Evolutionary conservation across 1,140 invertebrate genomes (phyloP).

Genomic region (Andrena cerasifolii): DNA sequence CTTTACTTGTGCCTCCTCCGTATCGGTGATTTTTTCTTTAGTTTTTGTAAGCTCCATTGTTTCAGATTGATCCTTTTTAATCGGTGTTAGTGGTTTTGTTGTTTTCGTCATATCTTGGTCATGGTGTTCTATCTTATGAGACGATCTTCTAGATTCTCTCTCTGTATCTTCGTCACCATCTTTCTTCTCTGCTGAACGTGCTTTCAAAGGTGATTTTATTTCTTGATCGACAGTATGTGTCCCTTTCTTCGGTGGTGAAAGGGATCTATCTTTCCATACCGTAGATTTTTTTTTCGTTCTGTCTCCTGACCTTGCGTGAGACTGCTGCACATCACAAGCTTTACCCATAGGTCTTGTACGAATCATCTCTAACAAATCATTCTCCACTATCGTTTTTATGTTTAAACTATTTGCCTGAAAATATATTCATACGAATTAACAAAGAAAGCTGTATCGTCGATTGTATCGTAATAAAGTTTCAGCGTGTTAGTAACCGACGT

Average conservation of each 20-base stretch:
- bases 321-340: conserved; percentile 43
- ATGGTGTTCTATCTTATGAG: background rate
- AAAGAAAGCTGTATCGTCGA: background rate
- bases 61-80: background rate
- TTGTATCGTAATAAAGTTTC: background rate
- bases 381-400: conserved; percentile 90
- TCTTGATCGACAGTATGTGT: background rate
- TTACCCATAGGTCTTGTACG: conserved; percentile 82
- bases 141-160: background rate
- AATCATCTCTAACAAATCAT: conserved; percentile 92
- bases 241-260: conserved; percentile 1
- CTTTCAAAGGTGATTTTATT: background rate
- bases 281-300: conserved; percentile 33
- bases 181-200: background rate
- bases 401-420: conserved; percentile 85
- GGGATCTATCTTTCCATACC: conserved; percentile 9
- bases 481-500: conserved; percentile 8
- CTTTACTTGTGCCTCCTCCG: background rate
- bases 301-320: conserved; percentile 53
- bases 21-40: background rate
- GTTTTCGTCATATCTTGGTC: background rate
- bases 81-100: background rate
- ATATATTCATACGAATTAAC: conserved; percentile 2
- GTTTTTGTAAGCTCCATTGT: background rate
- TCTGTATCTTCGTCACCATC: background rate